A percentile compares a stretch with the other conserved stretches of the same genome.
Conservation (phyloP, 2,888 invertebrate species). For the Latrodectus elegans region DNA sequence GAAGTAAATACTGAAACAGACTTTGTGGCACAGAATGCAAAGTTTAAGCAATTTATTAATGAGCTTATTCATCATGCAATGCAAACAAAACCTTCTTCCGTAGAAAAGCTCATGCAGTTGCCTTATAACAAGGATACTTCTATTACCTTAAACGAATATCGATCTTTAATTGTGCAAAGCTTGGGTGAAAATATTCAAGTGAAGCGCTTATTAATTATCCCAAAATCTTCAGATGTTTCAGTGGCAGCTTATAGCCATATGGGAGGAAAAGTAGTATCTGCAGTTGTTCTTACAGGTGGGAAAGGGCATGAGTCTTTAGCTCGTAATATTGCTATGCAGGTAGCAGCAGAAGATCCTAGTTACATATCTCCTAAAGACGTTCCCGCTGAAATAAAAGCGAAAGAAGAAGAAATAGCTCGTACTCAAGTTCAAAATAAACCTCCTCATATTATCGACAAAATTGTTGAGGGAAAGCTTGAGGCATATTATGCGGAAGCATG, state of each 20-base stretch:
- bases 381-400: background rate
- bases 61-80: background rate
- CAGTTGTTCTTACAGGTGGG: background rate
- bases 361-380: background rate
- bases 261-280: background rate
- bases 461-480: background rate
- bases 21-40: conserved; percentile 8
- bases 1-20: background rate
- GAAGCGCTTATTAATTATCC: background rate
- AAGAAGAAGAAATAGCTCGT: background rate
- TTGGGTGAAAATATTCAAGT: background rate
- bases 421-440: background rate
- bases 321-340: conserved; percentile 17
- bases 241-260: background rate
- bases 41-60: background rate
- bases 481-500: background rate
- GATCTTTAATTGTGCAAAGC: background rate
- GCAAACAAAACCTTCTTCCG: background rate
- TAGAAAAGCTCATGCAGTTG: background rate
- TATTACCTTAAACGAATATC: background rate
- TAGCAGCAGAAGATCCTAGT: conserved; percentile 5
- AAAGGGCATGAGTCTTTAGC: background rate
- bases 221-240: background rate
- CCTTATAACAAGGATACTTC: background rate
- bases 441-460: background rate